A percentile compares a stretch with the other conserved stretches of the same genome.
These are phyloP conservation scores for Uromys caudimaculatus DNA, from an alignment of 2,797 vertebrate species.

Conservation along the genomic window DNA sequence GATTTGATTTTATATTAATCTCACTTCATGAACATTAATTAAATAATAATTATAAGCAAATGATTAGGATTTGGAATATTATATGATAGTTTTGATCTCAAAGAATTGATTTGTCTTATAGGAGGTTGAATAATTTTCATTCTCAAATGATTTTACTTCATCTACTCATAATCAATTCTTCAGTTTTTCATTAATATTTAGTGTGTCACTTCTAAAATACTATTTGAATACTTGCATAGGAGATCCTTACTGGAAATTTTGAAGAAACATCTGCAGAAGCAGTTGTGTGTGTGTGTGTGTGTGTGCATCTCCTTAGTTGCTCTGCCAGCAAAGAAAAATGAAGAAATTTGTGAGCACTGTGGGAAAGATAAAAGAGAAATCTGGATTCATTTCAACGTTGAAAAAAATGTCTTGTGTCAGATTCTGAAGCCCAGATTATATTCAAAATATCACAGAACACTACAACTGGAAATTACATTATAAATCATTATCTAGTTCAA, in stretches of 20 bases:
- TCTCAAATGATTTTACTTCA: neutral
- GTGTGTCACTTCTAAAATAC: neutral
- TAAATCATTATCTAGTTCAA: slow-evolving; percentile 56
- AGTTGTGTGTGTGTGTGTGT: neutral
- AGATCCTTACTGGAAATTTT: slow-evolving; percentile 27
- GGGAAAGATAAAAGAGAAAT: slow-evolving; percentile 4
- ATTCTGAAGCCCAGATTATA: slow-evolving; percentile 36
- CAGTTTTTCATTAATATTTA: slow-evolving; percentile 13
- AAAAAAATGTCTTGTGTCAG: slow-evolving; percentile 1
- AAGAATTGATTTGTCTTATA: neutral
- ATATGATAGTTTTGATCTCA: neutral
- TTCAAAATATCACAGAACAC: slow-evolving; percentile 60
- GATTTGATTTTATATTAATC: neutral
- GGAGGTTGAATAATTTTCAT: slow-evolving; percentile 2
- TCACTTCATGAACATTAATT: neutral
- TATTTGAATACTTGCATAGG: slow-evolving; percentile 3
- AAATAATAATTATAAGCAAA: slow-evolving; percentile 9
- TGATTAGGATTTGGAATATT: neutral
- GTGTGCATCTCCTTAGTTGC: neutral
- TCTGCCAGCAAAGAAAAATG: slow-evolving; percentile 29
- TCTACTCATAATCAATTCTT: neutral
- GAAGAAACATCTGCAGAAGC: slow-evolving; percentile 20
- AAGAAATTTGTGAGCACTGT: neutral
- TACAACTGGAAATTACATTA: slow-evolving; percentile 61
- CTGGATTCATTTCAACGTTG: slow-evolving; percentile 39